Evolutionary conservation across 2,113 vertebrate species (phyloP).

Genomic region (Saimiri boliviensis): DNA sequence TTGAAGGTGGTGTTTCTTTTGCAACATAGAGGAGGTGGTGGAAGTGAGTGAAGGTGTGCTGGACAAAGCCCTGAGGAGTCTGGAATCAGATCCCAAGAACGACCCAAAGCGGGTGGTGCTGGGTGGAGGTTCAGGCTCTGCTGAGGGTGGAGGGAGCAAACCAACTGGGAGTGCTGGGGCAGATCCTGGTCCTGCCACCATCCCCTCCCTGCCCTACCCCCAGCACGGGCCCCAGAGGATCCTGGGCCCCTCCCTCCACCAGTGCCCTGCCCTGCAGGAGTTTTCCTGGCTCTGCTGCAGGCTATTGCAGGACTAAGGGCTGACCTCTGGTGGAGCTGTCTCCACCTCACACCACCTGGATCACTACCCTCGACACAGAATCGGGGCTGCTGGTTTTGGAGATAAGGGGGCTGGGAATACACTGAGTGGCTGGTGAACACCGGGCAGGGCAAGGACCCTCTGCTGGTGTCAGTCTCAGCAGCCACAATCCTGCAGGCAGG

Average conservation of each 20-base stretch:
- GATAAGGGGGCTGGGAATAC: rapidly evolving
- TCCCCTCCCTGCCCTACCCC: rapidly evolving
- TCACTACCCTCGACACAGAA: rapidly evolving
- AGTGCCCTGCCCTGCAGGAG: background rate
- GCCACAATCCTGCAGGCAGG: rapidly evolving
- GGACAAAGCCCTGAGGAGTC: too few species aligned
- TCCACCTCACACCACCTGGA: background rate
- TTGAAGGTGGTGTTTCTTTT: background rate
- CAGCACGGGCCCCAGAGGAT: rapidly evolving
- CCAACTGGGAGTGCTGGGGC: rapidly evolving
- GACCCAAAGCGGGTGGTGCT: rapidly evolving
- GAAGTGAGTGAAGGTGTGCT: too few species aligned
- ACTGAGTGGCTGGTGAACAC: rapidly evolving
- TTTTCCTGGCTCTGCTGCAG: rapidly evolving
- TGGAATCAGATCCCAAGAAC: rapidly evolving
- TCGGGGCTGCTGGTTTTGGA: too few species aligned
- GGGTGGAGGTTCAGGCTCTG: background rate
- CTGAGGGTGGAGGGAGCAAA: background rate
- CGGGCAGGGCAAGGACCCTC: background rate
- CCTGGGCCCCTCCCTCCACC: background rate
- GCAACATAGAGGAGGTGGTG: background rate
- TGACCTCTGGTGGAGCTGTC: too few species aligned
- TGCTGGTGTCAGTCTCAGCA: rapidly evolving
- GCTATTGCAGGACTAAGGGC: rapidly evolving
- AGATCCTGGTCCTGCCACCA: background rate